Evolutionary conservation across 2,888 invertebrate species (phyloP).

Genomic region (Plebejus melissa): DNA sequence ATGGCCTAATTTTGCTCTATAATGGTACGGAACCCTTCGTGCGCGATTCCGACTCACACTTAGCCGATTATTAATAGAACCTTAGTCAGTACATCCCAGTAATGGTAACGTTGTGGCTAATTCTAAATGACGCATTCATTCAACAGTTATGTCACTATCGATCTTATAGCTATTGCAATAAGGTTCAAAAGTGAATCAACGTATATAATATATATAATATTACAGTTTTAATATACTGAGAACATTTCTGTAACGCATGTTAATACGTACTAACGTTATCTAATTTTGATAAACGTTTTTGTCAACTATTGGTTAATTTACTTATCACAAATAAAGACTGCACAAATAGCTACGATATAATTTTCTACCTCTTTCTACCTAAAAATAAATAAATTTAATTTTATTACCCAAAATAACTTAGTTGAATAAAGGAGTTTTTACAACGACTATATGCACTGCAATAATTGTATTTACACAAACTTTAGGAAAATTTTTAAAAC

Average conservation of each 20-base stretch:
- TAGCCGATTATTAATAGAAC: neutral
- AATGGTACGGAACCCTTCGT: too few species aligned
- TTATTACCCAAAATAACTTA: too few species aligned
- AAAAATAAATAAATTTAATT: too few species aligned
- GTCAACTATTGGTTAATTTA: neutral
- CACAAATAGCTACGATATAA: neutral
- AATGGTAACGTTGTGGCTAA: neutral
- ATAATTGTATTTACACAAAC: neutral
- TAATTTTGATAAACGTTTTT: conserved; percentile 1
- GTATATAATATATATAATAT: neutral
- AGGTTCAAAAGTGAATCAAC: neutral
- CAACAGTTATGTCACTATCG: neutral
- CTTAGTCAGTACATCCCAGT: neutral
- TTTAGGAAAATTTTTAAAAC: too few species aligned
- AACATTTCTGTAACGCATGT: neutral
- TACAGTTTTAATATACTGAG: neutral
- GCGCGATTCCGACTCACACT: too few species aligned
- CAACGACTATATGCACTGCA: neutral
- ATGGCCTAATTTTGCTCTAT: too few species aligned
- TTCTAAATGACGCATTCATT: neutral
- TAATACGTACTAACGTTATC: neutral
- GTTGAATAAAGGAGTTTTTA: neutral
- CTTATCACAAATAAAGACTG: neutral
- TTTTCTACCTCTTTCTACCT: neutral
- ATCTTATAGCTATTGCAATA: neutral